Evolutionary conservation across 2,797 vertebrate genomes (phyloP).

Genomic region (Smutsia gigantea): DNA sequence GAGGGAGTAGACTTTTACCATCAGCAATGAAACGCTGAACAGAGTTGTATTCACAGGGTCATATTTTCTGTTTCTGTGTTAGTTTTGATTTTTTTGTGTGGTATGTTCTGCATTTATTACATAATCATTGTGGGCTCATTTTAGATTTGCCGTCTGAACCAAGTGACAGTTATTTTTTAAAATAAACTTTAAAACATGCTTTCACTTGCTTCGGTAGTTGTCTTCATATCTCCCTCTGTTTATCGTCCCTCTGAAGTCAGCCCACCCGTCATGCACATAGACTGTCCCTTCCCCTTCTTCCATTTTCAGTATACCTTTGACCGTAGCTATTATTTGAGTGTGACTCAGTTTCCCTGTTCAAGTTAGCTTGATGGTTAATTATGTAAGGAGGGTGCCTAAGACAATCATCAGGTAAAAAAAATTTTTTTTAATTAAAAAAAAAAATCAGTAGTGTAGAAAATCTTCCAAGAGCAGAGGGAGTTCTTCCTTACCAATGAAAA

Average conservation of each 20-base stretch:
- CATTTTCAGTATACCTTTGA: slow-evolving; percentile 22
- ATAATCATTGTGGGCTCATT: slow-evolving; percentile 77
- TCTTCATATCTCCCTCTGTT: slow-evolving; percentile 60
- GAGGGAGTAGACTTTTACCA: not conserved
- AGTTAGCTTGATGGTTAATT: slow-evolving; percentile 92
- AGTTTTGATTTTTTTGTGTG: slow-evolving; percentile 54
- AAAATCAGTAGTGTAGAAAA: slow-evolving; percentile 87
- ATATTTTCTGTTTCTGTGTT: slow-evolving; percentile 45
- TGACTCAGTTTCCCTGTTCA: slow-evolving; percentile 90
- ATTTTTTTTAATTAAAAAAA: not conserved
- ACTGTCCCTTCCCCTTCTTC: not conserved
- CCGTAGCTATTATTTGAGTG: slow-evolving; percentile 35
- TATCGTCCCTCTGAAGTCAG: slow-evolving; percentile 32
- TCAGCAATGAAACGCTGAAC: slow-evolving; percentile 3
- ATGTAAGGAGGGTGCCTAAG: slow-evolving; percentile 91
- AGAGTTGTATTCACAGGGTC: slow-evolving; percentile 34
- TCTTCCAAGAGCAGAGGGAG: slow-evolving; percentile 88
- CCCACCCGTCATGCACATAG: not conserved
- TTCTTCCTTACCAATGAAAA: slow-evolving; percentile 90
- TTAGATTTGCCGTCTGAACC: slow-evolving; percentile 72
- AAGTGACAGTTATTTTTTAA: slow-evolving; percentile 77
- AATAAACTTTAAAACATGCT: slow-evolving; percentile 78
- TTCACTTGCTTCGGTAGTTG: slow-evolving; percentile 72
- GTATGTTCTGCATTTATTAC: slow-evolving; percentile 79
- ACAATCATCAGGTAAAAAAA: slow-evolving; percentile 94